Percentiles rank a stretch among this genome's conserved stretches.
Evolutionary conservation across 2,797 vertebrate genomes (phyloP).

Genomic region (Gobionotothen gibberifrons): DNA sequence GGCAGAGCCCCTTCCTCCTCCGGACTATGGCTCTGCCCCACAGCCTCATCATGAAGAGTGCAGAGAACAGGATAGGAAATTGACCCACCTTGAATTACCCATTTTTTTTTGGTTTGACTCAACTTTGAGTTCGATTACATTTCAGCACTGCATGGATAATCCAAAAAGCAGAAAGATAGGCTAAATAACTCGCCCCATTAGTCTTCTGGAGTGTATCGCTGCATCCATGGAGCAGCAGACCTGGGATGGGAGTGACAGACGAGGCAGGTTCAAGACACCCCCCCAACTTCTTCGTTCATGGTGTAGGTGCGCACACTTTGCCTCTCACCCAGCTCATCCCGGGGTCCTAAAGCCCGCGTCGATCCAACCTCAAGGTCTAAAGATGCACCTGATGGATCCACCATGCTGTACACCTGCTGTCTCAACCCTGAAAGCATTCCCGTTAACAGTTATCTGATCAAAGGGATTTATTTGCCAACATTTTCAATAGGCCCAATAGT

Average conservation of each 20-base stretch:
- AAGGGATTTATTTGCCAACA: background rate
- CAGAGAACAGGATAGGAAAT: conserved; percentile 29
- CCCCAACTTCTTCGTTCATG: conserved; percentile 27
- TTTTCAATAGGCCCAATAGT: no score
- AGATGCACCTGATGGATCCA: conserved; percentile 29
- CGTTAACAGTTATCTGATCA: background rate
- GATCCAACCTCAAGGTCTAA: background rate
- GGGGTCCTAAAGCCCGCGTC: conserved; percentile 68
- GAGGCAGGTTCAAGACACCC: conserved; percentile 41
- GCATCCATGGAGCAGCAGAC: conserved; percentile 35
- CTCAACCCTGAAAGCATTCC: background rate
- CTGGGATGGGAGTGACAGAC: conserved; percentile 16
- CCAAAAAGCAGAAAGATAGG: background rate
- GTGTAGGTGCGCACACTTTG: conserved; percentile 45
- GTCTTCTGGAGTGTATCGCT: background rate
- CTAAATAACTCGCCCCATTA: background rate
- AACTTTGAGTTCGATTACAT: conserved; percentile 12
- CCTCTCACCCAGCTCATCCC: conserved; percentile 49
- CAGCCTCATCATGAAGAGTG: conserved; percentile 80
- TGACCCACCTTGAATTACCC: conserved; percentile 14
- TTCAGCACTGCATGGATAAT: background rate
- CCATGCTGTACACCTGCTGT: conserved; percentile 27
- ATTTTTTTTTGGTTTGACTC: conserved; percentile 24
- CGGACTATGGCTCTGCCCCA: conserved; percentile 78
- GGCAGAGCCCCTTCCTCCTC: conserved; percentile 80